Evolutionary conservation across 2,797 vertebrate genomes (phyloP).

Genomic region (Meriones psammophilus): DNA sequence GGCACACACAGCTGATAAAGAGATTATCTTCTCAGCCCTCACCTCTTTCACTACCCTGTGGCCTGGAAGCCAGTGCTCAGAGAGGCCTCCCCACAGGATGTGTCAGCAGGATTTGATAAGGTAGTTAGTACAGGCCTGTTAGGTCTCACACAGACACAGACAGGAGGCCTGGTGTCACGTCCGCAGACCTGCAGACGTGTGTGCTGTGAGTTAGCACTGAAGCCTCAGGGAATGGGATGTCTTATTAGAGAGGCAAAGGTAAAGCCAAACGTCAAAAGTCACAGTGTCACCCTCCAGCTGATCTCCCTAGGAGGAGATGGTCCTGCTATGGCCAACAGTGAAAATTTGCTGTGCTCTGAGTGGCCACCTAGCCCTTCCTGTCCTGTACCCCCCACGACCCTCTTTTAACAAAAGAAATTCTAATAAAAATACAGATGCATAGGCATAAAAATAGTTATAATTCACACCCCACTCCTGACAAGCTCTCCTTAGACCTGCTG

Average conservation of each 20-base stretch:
- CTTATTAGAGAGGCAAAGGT: not conserved
- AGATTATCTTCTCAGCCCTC: not conserved
- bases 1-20: not conserved
- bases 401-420: not conserved
- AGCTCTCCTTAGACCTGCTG: not conserved
- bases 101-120: not conserved
- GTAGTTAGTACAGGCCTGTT: not conserved
- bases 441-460: not conserved
- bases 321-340: not conserved
- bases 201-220: not conserved
- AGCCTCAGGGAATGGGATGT: not conserved
- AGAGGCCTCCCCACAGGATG: not conserved
- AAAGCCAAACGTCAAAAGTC: not conserved
- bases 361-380: fast-evolving
- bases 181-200: not conserved
- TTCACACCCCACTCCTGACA: not conserved
- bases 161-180: not conserved
- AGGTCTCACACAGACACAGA: not conserved
- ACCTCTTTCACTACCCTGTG: not conserved
- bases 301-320: not conserved
- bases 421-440: not conserved
- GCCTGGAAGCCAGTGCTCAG: not conserved
- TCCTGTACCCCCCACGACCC: no score
- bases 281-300: not conserved
- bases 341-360: not conserved